Conservation (phyloP, 2,797 vertebrate genomes). For the Xenops minutus region DNA sequence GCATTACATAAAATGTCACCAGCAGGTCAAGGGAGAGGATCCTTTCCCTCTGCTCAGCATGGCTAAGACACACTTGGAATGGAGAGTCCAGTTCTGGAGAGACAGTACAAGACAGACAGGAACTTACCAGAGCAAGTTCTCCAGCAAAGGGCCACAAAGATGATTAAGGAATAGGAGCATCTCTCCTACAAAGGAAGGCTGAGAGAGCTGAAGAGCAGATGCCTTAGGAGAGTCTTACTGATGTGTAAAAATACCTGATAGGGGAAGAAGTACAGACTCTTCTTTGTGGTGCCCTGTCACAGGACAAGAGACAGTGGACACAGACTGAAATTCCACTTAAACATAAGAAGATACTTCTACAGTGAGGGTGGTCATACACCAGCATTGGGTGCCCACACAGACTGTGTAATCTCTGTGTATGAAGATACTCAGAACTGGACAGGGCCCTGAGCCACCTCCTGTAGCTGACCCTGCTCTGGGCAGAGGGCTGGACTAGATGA, state of each 20-base stretch:
- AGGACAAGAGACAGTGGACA: not conserved
- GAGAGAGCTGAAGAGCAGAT: not conserved
- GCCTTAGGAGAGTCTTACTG: rapidly evolving
- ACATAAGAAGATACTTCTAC: not conserved
- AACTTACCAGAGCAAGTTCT: not conserved
- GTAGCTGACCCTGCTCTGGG: not conserved
- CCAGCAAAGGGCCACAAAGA: not conserved
- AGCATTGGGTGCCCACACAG: not conserved
- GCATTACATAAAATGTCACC: not conserved
- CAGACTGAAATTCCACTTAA: not conserved
- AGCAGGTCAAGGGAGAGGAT: not conserved
- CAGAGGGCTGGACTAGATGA: not conserved
- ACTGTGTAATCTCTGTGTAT: not conserved
- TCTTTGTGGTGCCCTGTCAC: not conserved
- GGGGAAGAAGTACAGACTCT: not conserved
- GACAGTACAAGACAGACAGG: not conserved
- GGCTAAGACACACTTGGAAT: not conserved
- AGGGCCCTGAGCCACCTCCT: not conserved
- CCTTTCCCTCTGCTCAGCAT: not conserved
- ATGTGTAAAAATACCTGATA: not conserved
- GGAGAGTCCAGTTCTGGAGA: not conserved
- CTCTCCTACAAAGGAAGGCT: not conserved
- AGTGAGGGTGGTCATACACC: not conserved
- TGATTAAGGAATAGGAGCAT: not conserved
- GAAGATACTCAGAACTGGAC: not conserved